Evolutionary conservation across 2,888 invertebrate species (phyloP).

Genomic region (Abrostola tripartita): DNA sequence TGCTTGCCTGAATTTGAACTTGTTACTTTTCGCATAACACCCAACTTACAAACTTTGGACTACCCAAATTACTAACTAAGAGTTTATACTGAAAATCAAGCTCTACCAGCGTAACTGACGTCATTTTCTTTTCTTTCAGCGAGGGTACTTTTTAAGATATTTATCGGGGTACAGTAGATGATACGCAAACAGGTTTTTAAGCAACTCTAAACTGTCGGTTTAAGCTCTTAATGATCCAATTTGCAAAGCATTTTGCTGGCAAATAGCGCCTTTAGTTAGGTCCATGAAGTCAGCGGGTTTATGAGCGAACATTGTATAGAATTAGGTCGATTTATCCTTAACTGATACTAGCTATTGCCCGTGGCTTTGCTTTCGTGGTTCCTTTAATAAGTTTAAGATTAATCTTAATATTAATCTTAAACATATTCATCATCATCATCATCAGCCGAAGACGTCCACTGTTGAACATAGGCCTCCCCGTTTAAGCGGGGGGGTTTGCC

Average conservation of each 20-base stretch:
- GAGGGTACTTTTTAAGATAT: slow-evolving; percentile 28
- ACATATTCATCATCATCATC: too few relatives aligned
- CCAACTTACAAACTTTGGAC: too few relatives aligned
- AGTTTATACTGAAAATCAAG: background rate
- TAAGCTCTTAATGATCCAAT: slow-evolving; percentile 79
- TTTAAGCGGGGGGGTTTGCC: too few relatives aligned
- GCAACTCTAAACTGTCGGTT: slow-evolving; percentile 74
- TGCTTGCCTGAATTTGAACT: too few relatives aligned
- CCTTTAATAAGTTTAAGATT: too few relatives aligned
- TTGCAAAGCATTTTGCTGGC: slow-evolving; percentile 69
- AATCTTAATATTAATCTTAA: too few relatives aligned
- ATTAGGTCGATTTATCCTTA: slow-evolving; percentile 27
- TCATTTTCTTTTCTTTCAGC: background rate
- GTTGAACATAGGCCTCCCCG: too few relatives aligned
- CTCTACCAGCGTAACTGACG: background rate
- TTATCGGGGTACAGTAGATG: slow-evolving; percentile 58
- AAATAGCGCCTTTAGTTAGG: slow-evolving; percentile 58
- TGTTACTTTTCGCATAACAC: too few relatives aligned
- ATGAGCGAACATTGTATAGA: slow-evolving; percentile 25
- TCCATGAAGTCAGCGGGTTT: slow-evolving; percentile 50
- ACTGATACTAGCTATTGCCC: slow-evolving; percentile 20
- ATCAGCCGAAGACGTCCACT: too few relatives aligned
- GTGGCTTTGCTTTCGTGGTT: too few relatives aligned
- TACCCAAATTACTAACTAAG: background rate
- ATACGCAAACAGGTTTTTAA: slow-evolving; percentile 69